Evolutionary conservation across 2,113 vertebrate species (phyloP).

Genomic region (Clarias gariepinus): DNA sequence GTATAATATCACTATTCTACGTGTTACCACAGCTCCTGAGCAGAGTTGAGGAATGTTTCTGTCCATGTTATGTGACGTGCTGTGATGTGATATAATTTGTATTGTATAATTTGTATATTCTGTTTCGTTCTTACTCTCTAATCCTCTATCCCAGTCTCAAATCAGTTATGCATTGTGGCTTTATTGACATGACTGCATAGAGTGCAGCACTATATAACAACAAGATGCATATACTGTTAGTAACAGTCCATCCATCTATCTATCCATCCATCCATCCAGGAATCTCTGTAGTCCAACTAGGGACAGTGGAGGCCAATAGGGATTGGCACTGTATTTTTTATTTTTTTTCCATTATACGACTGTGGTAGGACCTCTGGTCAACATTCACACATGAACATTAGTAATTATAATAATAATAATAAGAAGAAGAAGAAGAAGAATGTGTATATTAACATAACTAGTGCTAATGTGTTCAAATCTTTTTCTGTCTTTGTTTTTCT

Average conservation of each 20-base stretch:
- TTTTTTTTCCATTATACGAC: too few relatives aligned
- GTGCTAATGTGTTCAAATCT: neutral
- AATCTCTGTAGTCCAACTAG: too few relatives aligned
- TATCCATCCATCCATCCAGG: too few relatives aligned
- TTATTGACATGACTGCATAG: neutral
- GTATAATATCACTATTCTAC: slow-evolving; percentile 5
- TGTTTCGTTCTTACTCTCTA: neutral
- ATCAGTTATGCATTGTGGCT: neutral
- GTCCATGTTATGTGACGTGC: slow-evolving; percentile 18
- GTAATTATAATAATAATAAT: neutral
- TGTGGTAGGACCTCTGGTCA: too few relatives aligned
- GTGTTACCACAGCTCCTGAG: slow-evolving; percentile 26
- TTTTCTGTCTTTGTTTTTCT: slow-evolving; percentile 4
- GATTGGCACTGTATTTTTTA: too few relatives aligned
- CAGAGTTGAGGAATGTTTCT: slow-evolving; percentile 29
- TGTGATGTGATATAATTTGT: neutral
- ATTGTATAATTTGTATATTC: neutral
- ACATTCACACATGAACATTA: too few relatives aligned
- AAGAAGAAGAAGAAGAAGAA: neutral
- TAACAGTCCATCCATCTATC: too few relatives aligned
- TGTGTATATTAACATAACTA: neutral
- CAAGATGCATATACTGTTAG: neutral
- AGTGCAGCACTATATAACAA: neutral
- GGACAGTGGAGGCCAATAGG: too few relatives aligned
- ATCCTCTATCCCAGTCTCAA: neutral